Evolutionary conservation across 2,888 invertebrate genomes (phyloP), one percentile per base, ranked within the genome.

Genomic region (Kryphioiulus occultus): DNA sequence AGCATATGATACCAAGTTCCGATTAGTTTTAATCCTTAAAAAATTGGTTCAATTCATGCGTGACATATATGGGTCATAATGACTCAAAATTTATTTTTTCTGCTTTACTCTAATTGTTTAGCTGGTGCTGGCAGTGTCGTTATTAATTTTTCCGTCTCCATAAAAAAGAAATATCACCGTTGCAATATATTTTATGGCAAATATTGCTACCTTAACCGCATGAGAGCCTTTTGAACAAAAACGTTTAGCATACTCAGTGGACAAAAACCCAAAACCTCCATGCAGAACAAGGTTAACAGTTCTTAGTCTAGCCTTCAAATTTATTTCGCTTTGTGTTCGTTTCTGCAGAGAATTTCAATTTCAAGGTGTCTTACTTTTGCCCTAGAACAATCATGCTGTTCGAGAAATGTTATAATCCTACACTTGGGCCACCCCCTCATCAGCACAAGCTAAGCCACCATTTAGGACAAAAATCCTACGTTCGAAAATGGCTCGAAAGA

Each of bases 211-310:
- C 68, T 68, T 68, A 68, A 68, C 68, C 22, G 68, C 68, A 26
- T 68, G 68, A 68, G 9, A 68, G 26, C 10, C 22, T 68, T 22
- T 26, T n/a, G 10, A 68, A 68, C 3, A 39, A 68, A 53, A 53
- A 26, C 22, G 26, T 68, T 68, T 68, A 68, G 68, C 68, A 0
- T 59, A 68, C 22, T 59, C 59, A n/a, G 59, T 59, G 26, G 22
- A n/a, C 10, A 68, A 68, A 68, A 68, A 68, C 68, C 22, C 26
- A 68, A 68, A 68, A 68, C 68, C 68, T 68, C 68, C 68, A 68
- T 26, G 68, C 68, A 68, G 68, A 68, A 68, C 68, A 68, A 68
- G 68, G 68, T 68, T 68, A 68, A 68, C 26, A 9, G 68, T 68
- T 68, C 26, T 68, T 26, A 26, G 68, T 68, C 68, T 68, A 26